phyloP scores from a whole-genome alignment of 2,888 invertebrate species.

The Alloscopus bannaensis region DNA sequence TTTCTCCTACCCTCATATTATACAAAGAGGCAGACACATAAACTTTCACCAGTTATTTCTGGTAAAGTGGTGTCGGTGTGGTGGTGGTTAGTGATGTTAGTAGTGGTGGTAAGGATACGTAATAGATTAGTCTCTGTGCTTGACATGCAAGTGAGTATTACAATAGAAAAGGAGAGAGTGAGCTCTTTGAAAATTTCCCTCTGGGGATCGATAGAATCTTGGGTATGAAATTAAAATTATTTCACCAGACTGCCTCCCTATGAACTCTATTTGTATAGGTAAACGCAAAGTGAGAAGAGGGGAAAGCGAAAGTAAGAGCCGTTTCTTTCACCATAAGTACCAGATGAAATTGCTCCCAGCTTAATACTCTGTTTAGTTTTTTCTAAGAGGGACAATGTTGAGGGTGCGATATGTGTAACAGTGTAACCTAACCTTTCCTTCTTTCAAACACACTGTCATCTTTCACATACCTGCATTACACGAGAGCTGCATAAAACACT shows the following conservation, averaged over 20 bases:
- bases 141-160: conserved; percentile 52
- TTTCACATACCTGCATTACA: too few relatives aligned
- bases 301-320: conserved; percentile 25
- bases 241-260: conserved; percentile 43
- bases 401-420: too few relatives aligned
- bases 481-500: too few relatives aligned
- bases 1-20: neutral
- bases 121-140: conserved; percentile 54
- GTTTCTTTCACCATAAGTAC: conserved; percentile 27
- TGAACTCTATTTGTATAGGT: conserved; percentile 50
- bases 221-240: conserved; percentile 63
- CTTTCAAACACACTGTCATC: too few relatives aligned
- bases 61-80: conserved; percentile 11
- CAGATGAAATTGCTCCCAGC: conserved; percentile 51
- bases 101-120: conserved; percentile 24
- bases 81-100: conserved; percentile 27
- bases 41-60: conserved; percentile 22
- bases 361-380: conserved; percentile 12
- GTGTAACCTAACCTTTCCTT: too few relatives aligned
- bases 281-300: conserved; percentile 17
- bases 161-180: conserved; percentile 29
- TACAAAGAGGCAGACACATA: conserved; percentile 26
- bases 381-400: conserved; percentile 45
- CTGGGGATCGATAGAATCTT: conserved; percentile 59
- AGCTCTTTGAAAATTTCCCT: conserved; percentile 58